Conservation (phyloP, 2,113 vertebrate species). For the Triplophysa dalaica region DNA sequence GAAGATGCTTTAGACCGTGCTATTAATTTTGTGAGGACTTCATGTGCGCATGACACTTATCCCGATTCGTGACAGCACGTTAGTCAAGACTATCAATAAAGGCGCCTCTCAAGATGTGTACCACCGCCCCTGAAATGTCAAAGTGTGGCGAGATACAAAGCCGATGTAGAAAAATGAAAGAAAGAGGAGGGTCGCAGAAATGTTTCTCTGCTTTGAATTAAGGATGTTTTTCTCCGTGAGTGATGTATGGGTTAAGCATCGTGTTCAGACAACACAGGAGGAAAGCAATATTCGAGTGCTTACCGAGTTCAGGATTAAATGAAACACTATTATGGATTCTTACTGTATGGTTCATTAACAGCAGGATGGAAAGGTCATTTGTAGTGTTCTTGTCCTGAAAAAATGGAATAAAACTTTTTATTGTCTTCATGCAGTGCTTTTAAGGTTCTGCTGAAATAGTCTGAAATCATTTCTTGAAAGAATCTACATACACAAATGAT, state of each 20-base stretch:
- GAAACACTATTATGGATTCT: conserved; percentile 45
- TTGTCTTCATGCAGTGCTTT: not conserved
- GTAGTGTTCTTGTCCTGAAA: not conserved
- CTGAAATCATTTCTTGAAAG: not conserved
- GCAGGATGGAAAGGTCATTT: conserved; percentile 19
- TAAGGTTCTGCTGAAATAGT: not conserved
- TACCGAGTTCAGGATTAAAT: conserved; percentile 28
- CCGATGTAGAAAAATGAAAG: conserved; percentile 28
- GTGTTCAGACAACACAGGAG: conserved; percentile 13
- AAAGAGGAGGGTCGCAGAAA: conserved; percentile 30
- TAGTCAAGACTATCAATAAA: conserved; percentile 59
- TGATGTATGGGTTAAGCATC: not conserved
- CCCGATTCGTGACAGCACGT: conserved; percentile 58
- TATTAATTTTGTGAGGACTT: conserved; percentile 60
- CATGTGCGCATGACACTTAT: conserved; percentile 56
- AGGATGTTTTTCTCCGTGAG: not conserved
- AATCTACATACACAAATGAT: not conserved
- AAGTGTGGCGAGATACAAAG: conserved; percentile 45
- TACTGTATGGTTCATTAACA: conserved; percentile 36
- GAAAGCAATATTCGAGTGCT: not conserved
- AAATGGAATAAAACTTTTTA: not conserved
- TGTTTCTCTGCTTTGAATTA: conserved; percentile 10
- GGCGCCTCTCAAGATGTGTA: conserved; percentile 51
- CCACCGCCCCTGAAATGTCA: conserved; percentile 65
- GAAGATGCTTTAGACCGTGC: conserved; percentile 37